Conservation (phyloP, 2,797 vertebrate genomes). For the Gadopsis marmoratus region DNA sequence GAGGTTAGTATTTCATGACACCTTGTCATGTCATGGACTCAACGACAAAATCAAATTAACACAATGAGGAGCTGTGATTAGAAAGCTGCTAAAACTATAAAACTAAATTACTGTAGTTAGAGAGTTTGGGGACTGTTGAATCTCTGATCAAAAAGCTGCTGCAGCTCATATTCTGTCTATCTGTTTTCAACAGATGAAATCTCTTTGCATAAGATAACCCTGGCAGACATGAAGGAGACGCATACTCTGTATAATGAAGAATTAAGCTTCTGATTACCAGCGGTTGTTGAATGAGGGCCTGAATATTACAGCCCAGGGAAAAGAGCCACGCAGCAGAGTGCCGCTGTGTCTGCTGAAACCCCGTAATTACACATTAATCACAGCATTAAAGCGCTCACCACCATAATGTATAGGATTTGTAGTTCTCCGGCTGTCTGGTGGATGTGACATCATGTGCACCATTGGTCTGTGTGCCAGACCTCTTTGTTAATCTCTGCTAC, state of each 20-base stretch:
- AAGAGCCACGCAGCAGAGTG: slow-evolving; percentile 27
- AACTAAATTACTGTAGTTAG: background rate
- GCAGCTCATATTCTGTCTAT: background rate
- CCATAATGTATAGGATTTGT: slow-evolving; percentile 29
- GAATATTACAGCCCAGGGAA: slow-evolving; percentile 37
- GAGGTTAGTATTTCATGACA: background rate
- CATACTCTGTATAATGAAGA: slow-evolving; percentile 19
- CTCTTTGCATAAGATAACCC: background rate
- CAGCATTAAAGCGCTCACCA: slow-evolving; percentile 39
- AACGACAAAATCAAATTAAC: background rate
- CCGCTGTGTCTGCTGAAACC: slow-evolving; percentile 56
- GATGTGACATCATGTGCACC: slow-evolving; percentile 10
- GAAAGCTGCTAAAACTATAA: slow-evolving; percentile 10
- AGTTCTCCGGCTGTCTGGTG: slow-evolving; percentile 10
- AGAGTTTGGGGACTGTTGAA: background rate
- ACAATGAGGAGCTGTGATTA: background rate
- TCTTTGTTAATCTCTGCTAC: background rate
- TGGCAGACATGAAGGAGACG: slow-evolving; percentile 20
- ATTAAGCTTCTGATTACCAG: slow-evolving; percentile 21
- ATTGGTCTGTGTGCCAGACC: background rate
- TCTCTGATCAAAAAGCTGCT: slow-evolving; percentile 3
- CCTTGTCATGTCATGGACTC: background rate
- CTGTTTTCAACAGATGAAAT: slow-evolving; percentile 7
- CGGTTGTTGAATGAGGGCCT: slow-evolving; percentile 17
- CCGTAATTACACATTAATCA: slow-evolving; percentile 63